Evolutionary conservation across 2,113 vertebrate genomes (phyloP), one percentile per base, ranked within the genome.

Genomic region (Columbina picui): DNA sequence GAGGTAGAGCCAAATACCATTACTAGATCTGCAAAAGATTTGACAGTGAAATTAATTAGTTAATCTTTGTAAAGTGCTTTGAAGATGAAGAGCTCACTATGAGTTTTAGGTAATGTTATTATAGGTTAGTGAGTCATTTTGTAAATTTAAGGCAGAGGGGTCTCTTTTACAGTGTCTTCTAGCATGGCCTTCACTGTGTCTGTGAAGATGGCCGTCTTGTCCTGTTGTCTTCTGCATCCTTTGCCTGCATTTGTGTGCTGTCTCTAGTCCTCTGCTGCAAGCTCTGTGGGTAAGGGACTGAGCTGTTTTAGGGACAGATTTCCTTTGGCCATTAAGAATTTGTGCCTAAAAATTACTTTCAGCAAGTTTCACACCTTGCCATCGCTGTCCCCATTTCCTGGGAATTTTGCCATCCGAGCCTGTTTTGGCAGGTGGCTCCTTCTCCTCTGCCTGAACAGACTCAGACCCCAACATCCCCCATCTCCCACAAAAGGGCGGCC

Each of bases 41-140:
- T 97, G 97, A 97, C 97, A 97, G 97, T 96, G 96, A 97, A 97
- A 97, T 97, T 97, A 97, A 97, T 97, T 97, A 97, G 96, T 96
- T 97, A 97, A 97, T 97, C 96, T 97, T 97, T 93, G 83, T 73
- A 97, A 97, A 97, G 96, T 91, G 84, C 96, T 97, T 97, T 97
- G 96, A 97, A 97, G 97, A 97, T 97, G 96, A 97, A 97, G 96
- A 87, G 94, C 90, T 94, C 93, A 83, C 93, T 88, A 93, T 95
- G 95, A 97, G 94, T 95, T 97, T 97, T 97, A 95, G 96, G 96
- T 97, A 95, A 94, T 97, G 96, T 97, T 97, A 94, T 97, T 95
- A 97, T 95, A 97, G 93, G 96, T 96, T 97, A 95, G 94, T 97
- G 96, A 97, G 94, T 97, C 95, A 97, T 95, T 96, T 95, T 87